Evolutionary conservation across 2,888 invertebrate species (phyloP), one percentile per base, ranked within the genome.

Genomic region (Chesias legatella): DNA sequence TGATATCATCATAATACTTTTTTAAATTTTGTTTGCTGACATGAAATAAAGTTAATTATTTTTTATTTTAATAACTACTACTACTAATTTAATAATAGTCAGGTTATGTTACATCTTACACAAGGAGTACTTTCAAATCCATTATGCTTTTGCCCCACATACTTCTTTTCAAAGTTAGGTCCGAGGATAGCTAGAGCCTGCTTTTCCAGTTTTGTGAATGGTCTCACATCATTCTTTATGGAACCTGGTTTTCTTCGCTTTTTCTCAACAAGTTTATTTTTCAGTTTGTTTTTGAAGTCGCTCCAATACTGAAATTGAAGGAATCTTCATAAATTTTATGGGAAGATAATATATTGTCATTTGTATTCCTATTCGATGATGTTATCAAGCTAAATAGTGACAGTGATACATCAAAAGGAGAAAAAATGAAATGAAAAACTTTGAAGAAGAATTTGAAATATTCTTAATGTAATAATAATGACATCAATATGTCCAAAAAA

Each of bases 211-310:
- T 73, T 79, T 6, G 71, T 74, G 1, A 81, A 49, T 2, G 76
- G 68, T 32, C 60, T 71, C 5, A 65, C 53, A 8, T 53, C 60
- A 28, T 65, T 72, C 10, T 63, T 61, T 6, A 60, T 47, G 17
- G 52, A 39, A 1, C 67, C 67, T 4, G 55, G 43, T 32, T 67
- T 69, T 33, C 56, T 63, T 32, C 58, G 68, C 26, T 70, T 73
- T 10, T 72, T 26, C 4, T 70, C 42, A 23, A 51, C 63, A 0
- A 71, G 52, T 60, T 79, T 79, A 22, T 75, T 79, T 38, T 80
- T 81, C 11, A 81, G 44, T 55, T 80, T 82, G 38, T 74, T 78
- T 43, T 81, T 80, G 48, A 74, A 81, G 47, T 81, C 81, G 62
- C 80, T 81, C 81, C 82, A 82, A 31, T 79, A 79, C 81, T 82